These are phyloP conservation scores for Belgica antarctica DNA, from an alignment of 2,888 invertebrate genomes.

Conservation along the genomic window DNA sequence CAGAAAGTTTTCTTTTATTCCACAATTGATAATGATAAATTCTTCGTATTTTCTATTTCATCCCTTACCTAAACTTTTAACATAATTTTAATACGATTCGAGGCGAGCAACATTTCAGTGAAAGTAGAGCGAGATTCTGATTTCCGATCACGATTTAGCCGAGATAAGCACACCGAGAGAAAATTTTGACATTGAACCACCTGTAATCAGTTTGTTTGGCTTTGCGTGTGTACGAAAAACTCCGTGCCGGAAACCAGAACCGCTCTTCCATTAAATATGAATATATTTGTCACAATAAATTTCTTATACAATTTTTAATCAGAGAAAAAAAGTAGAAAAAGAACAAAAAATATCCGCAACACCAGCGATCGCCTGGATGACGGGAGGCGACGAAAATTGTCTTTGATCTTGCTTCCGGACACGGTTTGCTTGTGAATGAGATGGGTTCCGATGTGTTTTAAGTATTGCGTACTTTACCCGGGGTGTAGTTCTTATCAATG, in stretches of 20 bases:
- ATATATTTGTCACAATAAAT: slow-evolving; percentile 15
- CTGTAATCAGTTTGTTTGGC: background rate
- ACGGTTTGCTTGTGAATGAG: background rate
- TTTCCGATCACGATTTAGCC: background rate
- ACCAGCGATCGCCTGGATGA: background rate
- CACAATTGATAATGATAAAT: too few relatives aligned
- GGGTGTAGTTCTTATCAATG: slow-evolving; percentile 99
- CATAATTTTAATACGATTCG: background rate
- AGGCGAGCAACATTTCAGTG: background rate
- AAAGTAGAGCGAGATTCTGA: too few relatives aligned
- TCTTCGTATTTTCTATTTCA: too few relatives aligned
- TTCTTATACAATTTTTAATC: background rate
- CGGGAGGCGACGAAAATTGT: background rate
- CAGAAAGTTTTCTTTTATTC: too few relatives aligned
- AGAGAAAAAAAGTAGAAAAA: background rate
- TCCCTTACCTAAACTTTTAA: too few relatives aligned
- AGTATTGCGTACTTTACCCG: slow-evolving; percentile 84
- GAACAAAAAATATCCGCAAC: slow-evolving; percentile 5
- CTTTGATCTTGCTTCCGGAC: background rate
- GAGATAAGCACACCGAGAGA: background rate
- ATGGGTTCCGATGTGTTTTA: slow-evolving; percentile 16
- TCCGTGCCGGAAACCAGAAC: background rate
- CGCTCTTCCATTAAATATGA: slow-evolving; percentile 11
- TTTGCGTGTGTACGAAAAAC: background rate
- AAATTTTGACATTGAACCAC: background rate